Evolutionary conservation across 2,888 invertebrate genomes (phyloP).

Genomic region (Matsumyia berberina): DNA sequence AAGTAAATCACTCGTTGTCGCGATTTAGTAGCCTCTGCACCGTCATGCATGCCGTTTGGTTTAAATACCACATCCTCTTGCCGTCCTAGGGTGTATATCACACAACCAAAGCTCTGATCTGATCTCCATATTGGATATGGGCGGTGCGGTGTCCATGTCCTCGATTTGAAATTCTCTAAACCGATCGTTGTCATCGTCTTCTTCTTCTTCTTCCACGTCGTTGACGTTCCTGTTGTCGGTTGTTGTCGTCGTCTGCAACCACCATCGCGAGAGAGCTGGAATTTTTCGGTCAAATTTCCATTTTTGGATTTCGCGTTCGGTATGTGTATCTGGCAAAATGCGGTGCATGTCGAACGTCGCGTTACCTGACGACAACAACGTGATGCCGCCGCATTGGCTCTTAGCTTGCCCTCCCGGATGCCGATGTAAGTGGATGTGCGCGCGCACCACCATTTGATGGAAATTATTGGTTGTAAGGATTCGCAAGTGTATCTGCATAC

Average conservation of each 20-base stretch:
- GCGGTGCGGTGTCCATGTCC: constrained; percentile 64
- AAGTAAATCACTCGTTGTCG: constrained; percentile 72
- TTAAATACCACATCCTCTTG: constrained; percentile 23
- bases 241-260: background rate
- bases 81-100: constrained; percentile 50
- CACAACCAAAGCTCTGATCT: constrained; percentile 68
- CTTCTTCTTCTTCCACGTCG: too few species aligned
- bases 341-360: constrained; percentile 66
- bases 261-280: constrained; percentile 47
- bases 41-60: constrained; percentile 18
- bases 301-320: constrained; percentile 64
- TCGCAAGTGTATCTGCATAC: constrained; percentile 41
- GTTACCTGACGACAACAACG: constrained; percentile 58
- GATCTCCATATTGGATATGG: constrained; percentile 75
- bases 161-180: constrained; percentile 61
- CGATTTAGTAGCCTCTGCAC: constrained; percentile 46
- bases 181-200: constrained; percentile 53
- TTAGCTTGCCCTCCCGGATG: constrained; percentile 1
- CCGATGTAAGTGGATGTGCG: constrained; percentile 27
- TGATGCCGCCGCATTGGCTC: constrained; percentile 42
- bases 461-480: constrained; percentile 28
- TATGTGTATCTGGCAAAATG: constrained; percentile 43
- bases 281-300: constrained; percentile 74
- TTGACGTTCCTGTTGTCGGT: background rate
- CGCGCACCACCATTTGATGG: constrained; percentile 37